Evolutionary conservation across 2,888 invertebrate species (phyloP).

Genomic region (Lampropteryx suffumata): DNA sequence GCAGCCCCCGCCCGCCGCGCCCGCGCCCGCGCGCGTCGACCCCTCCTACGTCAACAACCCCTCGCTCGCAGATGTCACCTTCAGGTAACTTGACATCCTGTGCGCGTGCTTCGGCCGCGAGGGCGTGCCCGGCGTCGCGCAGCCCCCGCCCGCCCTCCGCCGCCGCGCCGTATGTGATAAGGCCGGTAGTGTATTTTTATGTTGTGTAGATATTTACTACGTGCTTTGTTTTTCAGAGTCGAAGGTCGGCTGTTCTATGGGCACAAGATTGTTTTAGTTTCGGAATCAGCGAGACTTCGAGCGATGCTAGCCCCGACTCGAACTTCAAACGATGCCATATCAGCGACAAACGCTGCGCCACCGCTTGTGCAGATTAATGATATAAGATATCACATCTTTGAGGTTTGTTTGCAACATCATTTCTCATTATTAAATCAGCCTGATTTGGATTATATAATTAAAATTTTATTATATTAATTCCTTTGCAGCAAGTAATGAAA

Average conservation of each 20-base stretch:
- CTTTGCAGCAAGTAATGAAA: constrained; percentile 92
- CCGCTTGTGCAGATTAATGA: constrained; percentile 96
- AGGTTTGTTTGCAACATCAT: constrained; percentile 78
- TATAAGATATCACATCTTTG: constrained; percentile 95
- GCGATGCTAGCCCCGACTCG: constrained; percentile 87
- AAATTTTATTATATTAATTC: too few relatives aligned
- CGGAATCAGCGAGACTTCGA: constrained; percentile 92
- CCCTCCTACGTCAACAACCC: constrained; percentile 97
- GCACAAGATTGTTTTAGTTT: constrained; percentile 96
- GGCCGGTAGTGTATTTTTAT: too few relatives aligned
- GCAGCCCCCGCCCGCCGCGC: constrained; percentile 80
- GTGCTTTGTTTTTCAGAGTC: constrained; percentile 80
- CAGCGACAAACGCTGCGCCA: constrained; percentile 60
- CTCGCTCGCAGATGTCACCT: constrained; percentile 95
- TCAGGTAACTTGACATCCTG: constrained; percentile 84
- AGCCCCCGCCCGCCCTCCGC: too few relatives aligned
- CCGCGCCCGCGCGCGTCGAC: constrained; percentile 90
- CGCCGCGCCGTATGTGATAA: too few relatives aligned
- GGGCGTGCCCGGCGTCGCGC: too few relatives aligned
- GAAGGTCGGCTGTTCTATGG: constrained; percentile 96
- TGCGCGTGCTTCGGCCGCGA: too few relatives aligned
- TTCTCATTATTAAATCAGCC: too few relatives aligned
- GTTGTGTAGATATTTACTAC: too few relatives aligned
- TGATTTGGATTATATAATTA: too few relatives aligned
- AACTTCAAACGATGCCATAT: constrained; percentile 46